Base-by-base conservation (phyloP, 2,888 invertebrate species). In the Mellilla xanthometata region DNA sequence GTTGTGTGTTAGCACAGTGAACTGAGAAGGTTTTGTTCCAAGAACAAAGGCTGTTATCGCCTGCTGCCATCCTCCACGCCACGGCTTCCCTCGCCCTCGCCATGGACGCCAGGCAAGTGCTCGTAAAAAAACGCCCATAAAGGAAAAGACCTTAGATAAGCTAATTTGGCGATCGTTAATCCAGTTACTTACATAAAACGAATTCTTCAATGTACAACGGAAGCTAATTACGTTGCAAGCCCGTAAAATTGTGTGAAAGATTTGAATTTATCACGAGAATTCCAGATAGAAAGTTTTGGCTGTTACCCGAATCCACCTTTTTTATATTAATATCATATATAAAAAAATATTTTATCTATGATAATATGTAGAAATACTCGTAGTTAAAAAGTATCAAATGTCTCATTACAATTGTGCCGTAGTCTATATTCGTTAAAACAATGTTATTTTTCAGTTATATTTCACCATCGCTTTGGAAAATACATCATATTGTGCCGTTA, bases 101-200 rank as follows among this genome's bases (percentile, higher is more conserved):
- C 59, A 88, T 88, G 88, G 85, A 87, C 56, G 69, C 82, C 58
- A 81, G 86, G 88, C 49, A 58, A 58, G 58, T 49, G 30, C 15
- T 50, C 52, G 44, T 55, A 41, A 58, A 44, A 24, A 53, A 58
- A 50, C 43, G n/a, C 42, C 38, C 39, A 53, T 48, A 49, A 52
- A 52, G 41, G 27, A 10, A 49, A 43, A 46, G 15, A 45, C 47
- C 47, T 49, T 34, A 42, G 32, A 51, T 53, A 56, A 41, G 51
- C 36, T 23, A 49, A 46, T 49, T 56, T 44, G 35, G 45, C 29
- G 45, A 38, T 45, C 42, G 46, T 52, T 46, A 29, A 41, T 48
- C 41, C 38, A 47, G 28, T 41, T 41, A 32, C 27, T 41, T 41
- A 36, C 27, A 38, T 28, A 38, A 44, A 44, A 6, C 11, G 36